Evolutionary conservation across 2,113 vertebrate genomes (phyloP).

Genomic region (Xenopus borealis): DNA sequence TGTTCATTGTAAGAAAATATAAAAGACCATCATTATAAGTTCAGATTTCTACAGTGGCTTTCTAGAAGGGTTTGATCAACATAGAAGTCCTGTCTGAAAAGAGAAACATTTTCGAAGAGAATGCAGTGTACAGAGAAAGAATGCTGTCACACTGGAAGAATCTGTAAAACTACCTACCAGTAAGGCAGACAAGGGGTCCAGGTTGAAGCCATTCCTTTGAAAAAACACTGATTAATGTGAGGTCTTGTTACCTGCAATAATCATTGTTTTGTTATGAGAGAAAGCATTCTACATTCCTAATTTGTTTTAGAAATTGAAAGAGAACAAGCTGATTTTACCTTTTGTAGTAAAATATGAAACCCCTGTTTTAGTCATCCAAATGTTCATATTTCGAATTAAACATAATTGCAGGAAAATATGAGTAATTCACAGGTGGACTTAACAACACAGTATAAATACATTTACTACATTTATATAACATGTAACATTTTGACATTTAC

Average conservation of each 20-base stretch:
- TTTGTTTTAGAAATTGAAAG: conserved; percentile 69
- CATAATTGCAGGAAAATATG: too few species aligned
- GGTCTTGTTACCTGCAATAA: conserved; percentile 88
- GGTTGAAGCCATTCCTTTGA: conserved; percentile 73
- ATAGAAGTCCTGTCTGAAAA: conserved; percentile 66
- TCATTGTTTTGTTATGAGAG: conserved; percentile 80
- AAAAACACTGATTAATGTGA: conserved; percentile 79
- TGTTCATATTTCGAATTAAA: too few species aligned
- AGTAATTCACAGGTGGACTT: too few species aligned
- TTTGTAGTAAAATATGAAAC: conserved; percentile 47
- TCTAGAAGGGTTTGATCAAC: conserved; percentile 72
- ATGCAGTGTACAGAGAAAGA: conserved; percentile 62
- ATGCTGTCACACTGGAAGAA: conserved; percentile 66
- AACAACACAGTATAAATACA: too few species aligned
- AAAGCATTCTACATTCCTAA: conserved; percentile 84
- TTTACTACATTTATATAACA: too few species aligned
- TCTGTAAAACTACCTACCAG: conserved; percentile 61
- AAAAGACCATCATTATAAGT: conserved; percentile 79
- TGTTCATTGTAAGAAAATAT: conserved; percentile 89
- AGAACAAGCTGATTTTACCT: conserved; percentile 30
- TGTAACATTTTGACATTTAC: too few species aligned
- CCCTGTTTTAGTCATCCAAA: background rate
- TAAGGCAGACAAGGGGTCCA: conserved; percentile 76
- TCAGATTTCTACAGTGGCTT: conserved; percentile 74
- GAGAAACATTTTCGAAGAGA: conserved; percentile 69